These are phyloP conservation scores for Coleophora flavipennella DNA, from an alignment of 2,888 invertebrate species.

Conservation along the genomic window DNA sequence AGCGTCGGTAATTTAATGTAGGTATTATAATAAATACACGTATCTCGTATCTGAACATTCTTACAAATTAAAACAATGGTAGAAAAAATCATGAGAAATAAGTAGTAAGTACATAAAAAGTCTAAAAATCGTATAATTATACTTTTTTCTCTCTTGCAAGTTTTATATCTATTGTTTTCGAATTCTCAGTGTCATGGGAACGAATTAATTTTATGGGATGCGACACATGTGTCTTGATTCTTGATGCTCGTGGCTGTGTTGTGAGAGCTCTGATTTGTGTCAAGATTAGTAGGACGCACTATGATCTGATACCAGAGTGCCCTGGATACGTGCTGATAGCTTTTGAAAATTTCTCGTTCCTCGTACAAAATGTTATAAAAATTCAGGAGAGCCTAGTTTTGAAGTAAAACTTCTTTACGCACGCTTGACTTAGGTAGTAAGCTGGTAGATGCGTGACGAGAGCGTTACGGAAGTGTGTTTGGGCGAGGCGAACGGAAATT, in stretches of 20 bases:
- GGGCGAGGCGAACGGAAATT: too few relatives aligned
- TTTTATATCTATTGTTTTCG: slow-evolving; percentile 19
- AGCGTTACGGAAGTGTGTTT: too few relatives aligned
- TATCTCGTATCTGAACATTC: too few relatives aligned
- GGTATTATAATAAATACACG: too few relatives aligned
- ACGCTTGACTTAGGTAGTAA: too few relatives aligned
- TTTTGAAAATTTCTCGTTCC: background rate
- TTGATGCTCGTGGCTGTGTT: background rate
- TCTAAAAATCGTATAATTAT: too few relatives aligned
- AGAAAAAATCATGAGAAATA: slow-evolving; percentile 2
- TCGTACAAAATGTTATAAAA: too few relatives aligned
- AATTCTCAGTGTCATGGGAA: slow-evolving; percentile 21
- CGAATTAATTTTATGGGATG: slow-evolving; percentile 14
- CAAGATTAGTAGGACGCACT: slow-evolving; percentile 18
- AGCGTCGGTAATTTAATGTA: too few relatives aligned
- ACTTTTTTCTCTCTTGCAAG: slow-evolving; percentile 12
- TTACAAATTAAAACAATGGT: background rate
- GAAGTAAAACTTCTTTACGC: too few relatives aligned
- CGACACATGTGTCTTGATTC: slow-evolving; percentile 6
- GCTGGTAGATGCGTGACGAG: too few relatives aligned
- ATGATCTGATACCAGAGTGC: slow-evolving; percentile 12
- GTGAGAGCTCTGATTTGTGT: slow-evolving; percentile 23
- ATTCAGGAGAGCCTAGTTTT: too few relatives aligned
- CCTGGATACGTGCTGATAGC: background rate
- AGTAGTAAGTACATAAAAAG: too few relatives aligned